Percentiles rank a stretch among this genome's conserved stretches.
Conservation (phyloP, 2,797 vertebrate genomes). For the Streptopelia turtur region DNA sequence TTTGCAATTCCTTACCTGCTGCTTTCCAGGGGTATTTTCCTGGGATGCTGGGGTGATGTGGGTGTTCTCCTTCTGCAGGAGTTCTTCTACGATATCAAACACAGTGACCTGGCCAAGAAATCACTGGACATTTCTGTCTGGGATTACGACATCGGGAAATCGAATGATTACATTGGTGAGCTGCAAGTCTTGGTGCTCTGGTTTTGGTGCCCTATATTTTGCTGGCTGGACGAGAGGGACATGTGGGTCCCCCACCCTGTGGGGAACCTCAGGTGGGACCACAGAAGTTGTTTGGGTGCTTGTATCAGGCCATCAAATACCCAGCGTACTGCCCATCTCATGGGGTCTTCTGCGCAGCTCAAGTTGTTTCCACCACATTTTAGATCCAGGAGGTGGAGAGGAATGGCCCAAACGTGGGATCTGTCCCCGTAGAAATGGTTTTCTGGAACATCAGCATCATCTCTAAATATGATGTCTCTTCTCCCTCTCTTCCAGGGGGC, state of each 20-base stretch:
- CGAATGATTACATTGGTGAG: conserved; percentile 95
- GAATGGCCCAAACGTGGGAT: accelerated
- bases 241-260: accelerated
- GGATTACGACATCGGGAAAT: conserved; percentile 97
- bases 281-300: not conserved
- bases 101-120: conserved; percentile 95
- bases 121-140: conserved; percentile 93
- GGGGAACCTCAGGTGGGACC: not conserved
- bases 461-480: not conserved
- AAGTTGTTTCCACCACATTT: not conserved
- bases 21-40: not conserved
- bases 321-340: accelerated
- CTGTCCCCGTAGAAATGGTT: accelerated
- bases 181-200: not conserved
- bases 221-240: accelerated
- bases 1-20: not conserved
- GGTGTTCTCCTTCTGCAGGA: conserved; percentile 79
- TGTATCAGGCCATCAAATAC: too few relatives aligned
- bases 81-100: conserved; percentile 96
- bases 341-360: not conserved
- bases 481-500: conserved; percentile 80
- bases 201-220: accelerated
- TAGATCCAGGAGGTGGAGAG: not conserved
- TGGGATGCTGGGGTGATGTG: accelerated
- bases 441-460: not conserved